Percentiles rank a stretch among this genome's conserved stretches.
These are phyloP conservation scores for Erynnis tages DNA, from an alignment of 2,888 invertebrate genomes.

Conservation along the genomic window DNA sequence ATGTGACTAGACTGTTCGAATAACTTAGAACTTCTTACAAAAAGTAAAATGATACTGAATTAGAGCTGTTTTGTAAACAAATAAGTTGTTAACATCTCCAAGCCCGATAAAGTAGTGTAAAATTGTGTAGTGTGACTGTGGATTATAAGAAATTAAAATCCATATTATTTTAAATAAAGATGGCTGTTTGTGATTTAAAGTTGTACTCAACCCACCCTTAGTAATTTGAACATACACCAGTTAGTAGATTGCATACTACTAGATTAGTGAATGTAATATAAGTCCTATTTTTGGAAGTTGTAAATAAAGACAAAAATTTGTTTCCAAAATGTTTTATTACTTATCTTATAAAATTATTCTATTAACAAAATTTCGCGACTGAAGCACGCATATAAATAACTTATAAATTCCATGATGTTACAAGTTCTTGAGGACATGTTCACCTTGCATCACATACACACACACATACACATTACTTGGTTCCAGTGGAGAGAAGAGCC, in stretches of 20 bases:
- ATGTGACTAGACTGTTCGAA: too few relatives aligned
- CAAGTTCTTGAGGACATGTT: constrained; percentile 29
- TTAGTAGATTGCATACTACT: constrained; percentile 39
- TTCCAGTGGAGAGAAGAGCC: constrained; percentile 97
- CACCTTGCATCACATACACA: constrained; percentile 37
- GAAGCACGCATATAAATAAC: constrained; percentile 38
- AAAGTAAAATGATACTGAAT: too few relatives aligned
- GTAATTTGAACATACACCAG: constrained; percentile 50
- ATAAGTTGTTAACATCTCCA: too few relatives aligned
- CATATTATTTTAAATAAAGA: constrained; percentile 26
- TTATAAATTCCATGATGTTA: constrained; percentile 33
- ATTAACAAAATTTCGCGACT: constrained; percentile 41
- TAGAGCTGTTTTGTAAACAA: too few relatives aligned
- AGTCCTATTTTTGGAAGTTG: constrained; percentile 52
- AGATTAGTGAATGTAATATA: constrained; percentile 46
- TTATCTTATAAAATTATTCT: constrained; percentile 62
- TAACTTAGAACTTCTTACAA: too few relatives aligned
- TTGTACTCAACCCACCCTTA: constrained; percentile 66
- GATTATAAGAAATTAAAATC: background rate
- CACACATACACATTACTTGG: constrained; percentile 78
- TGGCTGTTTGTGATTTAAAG: constrained; percentile 61
- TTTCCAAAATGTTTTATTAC: constrained; percentile 56
- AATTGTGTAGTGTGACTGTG: too few relatives aligned
- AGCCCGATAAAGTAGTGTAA: too few relatives aligned
- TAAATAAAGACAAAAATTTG: constrained; percentile 71